Evolutionary conservation across 2,797 vertebrate species (phyloP).

Genomic region (Nasua narica): DNA sequence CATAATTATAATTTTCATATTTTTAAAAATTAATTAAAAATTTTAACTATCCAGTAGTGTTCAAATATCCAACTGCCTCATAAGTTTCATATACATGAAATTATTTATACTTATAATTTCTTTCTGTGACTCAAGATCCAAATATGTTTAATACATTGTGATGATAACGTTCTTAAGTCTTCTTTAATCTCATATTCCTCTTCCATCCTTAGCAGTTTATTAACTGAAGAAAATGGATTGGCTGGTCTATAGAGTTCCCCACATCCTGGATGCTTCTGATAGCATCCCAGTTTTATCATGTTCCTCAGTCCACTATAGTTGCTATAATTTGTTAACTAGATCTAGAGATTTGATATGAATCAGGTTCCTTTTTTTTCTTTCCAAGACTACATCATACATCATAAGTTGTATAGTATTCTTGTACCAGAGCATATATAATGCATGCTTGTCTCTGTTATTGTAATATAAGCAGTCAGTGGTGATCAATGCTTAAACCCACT

Average conservation of each 20-base stretch:
- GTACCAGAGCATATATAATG: neutral
- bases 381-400: neutral
- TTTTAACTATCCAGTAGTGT: neutral
- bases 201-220: neutral
- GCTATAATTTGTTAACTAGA: neutral
- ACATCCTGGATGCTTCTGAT: neutral
- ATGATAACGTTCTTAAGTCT: neutral
- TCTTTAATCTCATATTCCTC: neutral
- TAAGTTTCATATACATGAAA: neutral
- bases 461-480: neutral
- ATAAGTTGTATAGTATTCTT: neutral
- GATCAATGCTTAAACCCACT: neutral
- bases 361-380: neutral
- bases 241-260: neutral
- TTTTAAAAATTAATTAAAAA: slow-evolving; percentile 2
- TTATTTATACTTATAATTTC: neutral
- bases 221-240: neutral
- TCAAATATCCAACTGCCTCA: neutral
- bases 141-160: neutral
- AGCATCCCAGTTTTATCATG: neutral
- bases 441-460: neutral
- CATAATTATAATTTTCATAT: neutral
- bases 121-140: neutral
- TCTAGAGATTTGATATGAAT: neutral
- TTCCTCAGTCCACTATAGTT: neutral